Evolutionary conservation across 1,140 invertebrate genomes (phyloP).

Genomic region (Cataglyphis hispanica): DNA sequence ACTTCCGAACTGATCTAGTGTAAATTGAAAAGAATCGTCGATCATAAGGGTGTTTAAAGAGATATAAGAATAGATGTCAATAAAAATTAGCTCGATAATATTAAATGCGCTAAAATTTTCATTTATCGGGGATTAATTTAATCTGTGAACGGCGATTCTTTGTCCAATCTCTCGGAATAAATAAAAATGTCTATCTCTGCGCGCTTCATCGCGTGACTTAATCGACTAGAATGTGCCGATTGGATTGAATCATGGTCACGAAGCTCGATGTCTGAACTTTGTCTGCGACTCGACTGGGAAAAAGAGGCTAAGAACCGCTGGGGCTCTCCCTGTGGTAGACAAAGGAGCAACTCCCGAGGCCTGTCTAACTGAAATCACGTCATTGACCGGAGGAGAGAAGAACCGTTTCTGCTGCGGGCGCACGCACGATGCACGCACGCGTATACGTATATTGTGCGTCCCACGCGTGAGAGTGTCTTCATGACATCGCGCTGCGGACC

Average conservation of each 20-base stretch:
- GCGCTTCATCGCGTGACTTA: not conserved
- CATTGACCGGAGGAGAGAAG: constrained; percentile 44
- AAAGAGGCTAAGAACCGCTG: constrained; percentile 13
- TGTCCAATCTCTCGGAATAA: not conserved
- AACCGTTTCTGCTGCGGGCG: not conserved
- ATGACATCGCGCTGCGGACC: constrained; percentile 25
- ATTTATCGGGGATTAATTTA: too few species aligned
- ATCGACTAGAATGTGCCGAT: constrained; percentile 42
- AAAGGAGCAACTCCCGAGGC: constrained; percentile 24
- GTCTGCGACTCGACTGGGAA: not conserved
- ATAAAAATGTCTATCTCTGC: constrained; percentile 12
- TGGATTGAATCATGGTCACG: constrained; percentile 25
- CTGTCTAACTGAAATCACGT: constrained; percentile 54
- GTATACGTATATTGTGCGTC: not conserved
- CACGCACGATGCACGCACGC: not conserved
- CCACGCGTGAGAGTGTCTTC: constrained; percentile 55
- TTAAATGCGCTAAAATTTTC: too few species aligned
- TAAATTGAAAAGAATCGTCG: not conserved
- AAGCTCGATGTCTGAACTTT: constrained; percentile 15
- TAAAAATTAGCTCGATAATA: not conserved
- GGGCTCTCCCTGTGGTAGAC: not conserved
- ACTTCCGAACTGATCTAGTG: not conserved
- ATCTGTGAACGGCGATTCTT: constrained; percentile 1
- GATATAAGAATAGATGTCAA: not conserved
- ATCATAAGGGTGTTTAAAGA: not conserved